Conservation (phyloP, 2,888 invertebrate genomes). For the Patella caerulea region DNA sequence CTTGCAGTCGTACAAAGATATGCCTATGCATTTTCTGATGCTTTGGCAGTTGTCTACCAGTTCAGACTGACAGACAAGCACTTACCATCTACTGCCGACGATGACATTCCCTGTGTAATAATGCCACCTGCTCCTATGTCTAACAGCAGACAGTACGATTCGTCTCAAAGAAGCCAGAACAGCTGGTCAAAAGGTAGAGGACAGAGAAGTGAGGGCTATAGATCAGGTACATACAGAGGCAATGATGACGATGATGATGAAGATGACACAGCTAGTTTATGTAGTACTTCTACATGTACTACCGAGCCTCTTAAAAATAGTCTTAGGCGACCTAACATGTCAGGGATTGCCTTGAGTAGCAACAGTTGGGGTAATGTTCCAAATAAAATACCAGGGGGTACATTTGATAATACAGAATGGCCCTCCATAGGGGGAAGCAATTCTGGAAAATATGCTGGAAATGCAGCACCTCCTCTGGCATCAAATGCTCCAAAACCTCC, state of each 20-base stretch:
- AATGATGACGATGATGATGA: slow-evolving; percentile 34
- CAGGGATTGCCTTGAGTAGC: slow-evolving; percentile 28
- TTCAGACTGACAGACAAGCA: slow-evolving; percentile 49
- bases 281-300: too few species aligned
- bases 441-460: not conserved
- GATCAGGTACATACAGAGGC: not conserved
- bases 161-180: slow-evolving; percentile 18
- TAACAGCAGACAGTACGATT: slow-evolving; percentile 31
- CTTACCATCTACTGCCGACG: slow-evolving; percentile 42
- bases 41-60: slow-evolving; percentile 41
- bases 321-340: slow-evolving; percentile 42
- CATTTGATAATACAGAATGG: not conserved
- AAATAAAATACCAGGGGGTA: not conserved
- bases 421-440: not conserved
- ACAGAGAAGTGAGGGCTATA: not conserved
- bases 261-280: slow-evolving; percentile 21
- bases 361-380: not conserved
- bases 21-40: slow-evolving; percentile 54
- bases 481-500: not conserved
- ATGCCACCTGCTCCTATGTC: slow-evolving; percentile 44
- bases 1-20: slow-evolving; percentile 54
- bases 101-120: slow-evolving; percentile 26
- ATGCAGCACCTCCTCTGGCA: too few species aligned
- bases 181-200: not conserved
- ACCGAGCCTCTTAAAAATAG: slow-evolving; percentile 25